phyloP scores from a whole-genome alignment of 2,113 vertebrate genomes.

The Oceanodroma tethys region DNA sequence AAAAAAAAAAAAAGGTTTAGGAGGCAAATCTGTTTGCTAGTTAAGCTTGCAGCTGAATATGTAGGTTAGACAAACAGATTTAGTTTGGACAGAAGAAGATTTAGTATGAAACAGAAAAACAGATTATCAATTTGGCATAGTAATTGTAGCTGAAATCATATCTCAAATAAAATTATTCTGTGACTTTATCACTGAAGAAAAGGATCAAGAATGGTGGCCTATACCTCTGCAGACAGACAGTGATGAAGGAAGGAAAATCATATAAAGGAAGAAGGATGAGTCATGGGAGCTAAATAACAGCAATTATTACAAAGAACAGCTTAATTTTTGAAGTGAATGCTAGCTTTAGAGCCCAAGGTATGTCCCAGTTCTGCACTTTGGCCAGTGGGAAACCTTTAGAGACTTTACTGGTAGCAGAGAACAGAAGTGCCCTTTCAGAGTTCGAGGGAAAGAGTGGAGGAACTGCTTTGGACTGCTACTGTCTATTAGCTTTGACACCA shows the following conservation, averaged over 20 bases:
- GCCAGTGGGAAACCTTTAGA: neutral
- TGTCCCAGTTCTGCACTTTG: neutral
- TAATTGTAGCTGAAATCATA: neutral
- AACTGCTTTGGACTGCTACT: neutral
- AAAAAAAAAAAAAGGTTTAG: neutral
- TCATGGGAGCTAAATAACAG: neutral
- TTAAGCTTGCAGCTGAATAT: neutral
- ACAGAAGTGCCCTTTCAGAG: neutral
- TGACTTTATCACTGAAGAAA: neutral
- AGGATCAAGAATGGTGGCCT: neutral
- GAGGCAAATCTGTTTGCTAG: neutral
- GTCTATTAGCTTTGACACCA: neutral
- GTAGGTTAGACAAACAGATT: neutral
- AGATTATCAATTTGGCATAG: neutral
- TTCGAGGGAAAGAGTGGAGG: fast-evolving
- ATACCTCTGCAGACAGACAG: neutral
- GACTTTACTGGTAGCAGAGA: neutral
- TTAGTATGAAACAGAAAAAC: neutral
- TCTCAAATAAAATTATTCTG: neutral
- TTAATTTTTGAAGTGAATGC: neutral
- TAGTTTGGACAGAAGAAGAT: neutral
- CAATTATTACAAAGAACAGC: neutral
- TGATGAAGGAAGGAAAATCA: neutral
- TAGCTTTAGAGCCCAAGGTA: neutral
- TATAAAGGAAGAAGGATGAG: neutral